Conservation (phyloP, 2,888 invertebrate species). For the Diadegma fenestrale region DNA sequence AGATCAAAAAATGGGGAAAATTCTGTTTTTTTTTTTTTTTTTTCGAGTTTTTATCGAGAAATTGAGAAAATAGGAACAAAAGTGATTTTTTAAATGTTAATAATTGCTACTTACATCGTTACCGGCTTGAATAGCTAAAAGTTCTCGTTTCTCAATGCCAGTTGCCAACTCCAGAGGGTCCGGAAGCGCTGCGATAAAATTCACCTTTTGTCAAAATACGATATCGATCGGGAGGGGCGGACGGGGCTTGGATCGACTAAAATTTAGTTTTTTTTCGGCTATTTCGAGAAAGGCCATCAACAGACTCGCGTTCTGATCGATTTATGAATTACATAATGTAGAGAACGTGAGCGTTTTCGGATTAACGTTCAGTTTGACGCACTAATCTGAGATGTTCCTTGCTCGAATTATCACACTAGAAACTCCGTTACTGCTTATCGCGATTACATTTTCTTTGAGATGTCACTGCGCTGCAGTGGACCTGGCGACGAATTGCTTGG, state of each 20-base stretch:
- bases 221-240: slow-evolving; percentile 34
- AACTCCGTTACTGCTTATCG: slow-evolving; percentile 9
- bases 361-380: not conserved
- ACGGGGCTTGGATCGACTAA: not conserved
- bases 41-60: not conserved
- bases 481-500: slow-evolving; percentile 86
- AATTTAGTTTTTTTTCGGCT: slow-evolving; percentile 4
- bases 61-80: not conserved
- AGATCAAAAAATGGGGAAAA: not conserved
- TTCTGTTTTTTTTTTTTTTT: not conserved
- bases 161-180: slow-evolving; percentile 97
- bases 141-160: slow-evolving; percentile 95
- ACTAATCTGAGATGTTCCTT: slow-evolving; percentile 3
- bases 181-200: slow-evolving; percentile 88
- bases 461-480: slow-evolving; percentile 70
- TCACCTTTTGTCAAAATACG: slow-evolving; percentile 40
- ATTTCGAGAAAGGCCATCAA: slow-evolving; percentile 38
- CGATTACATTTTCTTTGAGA: slow-evolving; percentile 58
- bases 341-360: not conserved
- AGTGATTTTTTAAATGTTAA: not conserved
- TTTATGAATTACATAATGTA: slow-evolving; percentile 68
- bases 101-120: slow-evolving; percentile 88
- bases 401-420: slow-evolving; percentile 2
- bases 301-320: slow-evolving; percentile 12
- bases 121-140: slow-evolving; percentile 94